Conservation (phyloP, 2,888 invertebrate genomes). For the Drosophila glabriapex region DNA sequence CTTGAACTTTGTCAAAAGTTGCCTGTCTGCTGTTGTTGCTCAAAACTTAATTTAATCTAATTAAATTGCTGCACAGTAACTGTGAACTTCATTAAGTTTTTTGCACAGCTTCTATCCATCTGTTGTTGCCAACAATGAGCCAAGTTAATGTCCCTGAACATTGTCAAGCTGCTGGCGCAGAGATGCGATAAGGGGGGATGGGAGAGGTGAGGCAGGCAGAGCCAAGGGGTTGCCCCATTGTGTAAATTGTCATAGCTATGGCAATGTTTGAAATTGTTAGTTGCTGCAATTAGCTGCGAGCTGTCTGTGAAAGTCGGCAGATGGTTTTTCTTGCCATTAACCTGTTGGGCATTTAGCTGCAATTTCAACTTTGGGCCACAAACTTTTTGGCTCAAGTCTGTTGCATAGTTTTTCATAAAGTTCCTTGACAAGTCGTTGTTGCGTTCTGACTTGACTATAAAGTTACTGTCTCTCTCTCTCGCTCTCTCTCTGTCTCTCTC, state of each 20-base stretch:
- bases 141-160: constrained; percentile 70
- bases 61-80: constrained; percentile 60
- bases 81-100: constrained; percentile 62
- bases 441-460: constrained; percentile 9
- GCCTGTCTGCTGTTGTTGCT: constrained; percentile 18
- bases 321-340: constrained; percentile 39
- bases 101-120: constrained; percentile 27
- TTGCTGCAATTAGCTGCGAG: constrained; percentile 57
- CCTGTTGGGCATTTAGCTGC: constrained; percentile 57
- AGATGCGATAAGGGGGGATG: not conserved
- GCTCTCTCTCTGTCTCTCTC: not conserved
- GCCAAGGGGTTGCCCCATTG: constrained; percentile 7
- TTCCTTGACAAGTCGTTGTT: constrained; percentile 23
- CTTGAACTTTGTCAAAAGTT: constrained; percentile 51
- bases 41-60: constrained; percentile 65
- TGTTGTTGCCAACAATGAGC: constrained; percentile 45
- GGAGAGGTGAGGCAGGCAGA: not conserved
- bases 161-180: constrained; percentile 8
- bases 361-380: constrained; percentile 14
- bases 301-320: constrained; percentile 34
- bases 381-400: constrained; percentile 36
- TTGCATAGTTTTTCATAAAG: constrained; percentile 42
- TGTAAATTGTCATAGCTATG: constrained; percentile 69
- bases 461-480: not conserved
- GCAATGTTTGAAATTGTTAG: constrained; percentile 27